These are phyloP conservation scores for Autographa pulchrina DNA, from an alignment of 2,888 invertebrate genomes.

Conservation along the genomic window DNA sequence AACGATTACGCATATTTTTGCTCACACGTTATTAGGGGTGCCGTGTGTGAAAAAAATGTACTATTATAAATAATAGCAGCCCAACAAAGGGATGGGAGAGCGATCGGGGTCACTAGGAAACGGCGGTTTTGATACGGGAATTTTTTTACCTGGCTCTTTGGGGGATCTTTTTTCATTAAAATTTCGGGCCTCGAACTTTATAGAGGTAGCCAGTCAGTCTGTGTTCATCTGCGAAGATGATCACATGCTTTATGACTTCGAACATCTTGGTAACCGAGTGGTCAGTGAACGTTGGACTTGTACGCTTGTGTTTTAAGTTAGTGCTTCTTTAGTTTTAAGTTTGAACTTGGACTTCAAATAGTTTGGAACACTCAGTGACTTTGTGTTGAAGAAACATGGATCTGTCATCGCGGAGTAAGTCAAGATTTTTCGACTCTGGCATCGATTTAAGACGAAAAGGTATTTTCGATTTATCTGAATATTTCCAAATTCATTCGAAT, in stretches of 20 bases:
- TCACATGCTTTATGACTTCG: constrained; percentile 85
- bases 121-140: constrained; percentile 88
- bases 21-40: constrained; percentile 88
- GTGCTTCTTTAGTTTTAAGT: constrained; percentile 57
- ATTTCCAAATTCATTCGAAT: constrained; percentile 45
- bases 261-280: constrained; percentile 70
- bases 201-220: constrained; percentile 87
- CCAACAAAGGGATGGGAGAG: constrained; percentile 88
- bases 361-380: constrained; percentile 53
- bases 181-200: constrained; percentile 79
- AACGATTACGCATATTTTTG: constrained; percentile 88
- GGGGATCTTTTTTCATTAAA: constrained; percentile 84
- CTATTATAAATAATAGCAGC: constrained; percentile 88
- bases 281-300: constrained; percentile 77
- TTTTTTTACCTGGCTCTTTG: constrained; percentile 87
- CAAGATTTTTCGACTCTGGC: constrained; percentile 89
- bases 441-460: constrained; percentile 88
- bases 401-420: constrained; percentile 87
- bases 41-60: constrained; percentile 88
- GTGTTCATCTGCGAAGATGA: constrained; percentile 89
- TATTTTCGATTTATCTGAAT: constrained; percentile 69
- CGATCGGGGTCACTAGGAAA: constrained; percentile 90
- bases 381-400: constrained; percentile 79
- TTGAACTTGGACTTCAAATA: constrained; percentile 55
- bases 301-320: constrained; percentile 60